A percentile compares a stretch with the other conserved stretches of the same genome.
Evolutionary conservation across 2,888 invertebrate genomes (phyloP).

Genomic region (Antheraea yamamai): DNA sequence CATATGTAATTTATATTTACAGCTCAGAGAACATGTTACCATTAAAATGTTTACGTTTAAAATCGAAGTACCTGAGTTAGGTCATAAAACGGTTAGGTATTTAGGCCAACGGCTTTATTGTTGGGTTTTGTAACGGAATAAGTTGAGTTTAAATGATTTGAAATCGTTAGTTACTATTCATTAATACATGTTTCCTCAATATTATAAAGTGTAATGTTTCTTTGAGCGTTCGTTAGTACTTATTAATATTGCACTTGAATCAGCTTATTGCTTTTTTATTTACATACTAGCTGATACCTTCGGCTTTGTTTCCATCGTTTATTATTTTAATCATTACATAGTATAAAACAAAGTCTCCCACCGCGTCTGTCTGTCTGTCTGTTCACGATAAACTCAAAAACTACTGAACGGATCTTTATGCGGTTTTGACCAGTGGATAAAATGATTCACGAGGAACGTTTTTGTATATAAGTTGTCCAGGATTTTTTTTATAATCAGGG

Average conservation of each 20-base stretch:
- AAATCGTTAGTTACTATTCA: conserved; percentile 8
- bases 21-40: conserved; percentile 19
- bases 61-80: conserved; percentile 43
- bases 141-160: conserved; percentile 36
- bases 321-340: too few species aligned
- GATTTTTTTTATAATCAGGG: too few species aligned
- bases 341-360: too few species aligned
- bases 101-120: conserved; percentile 61
- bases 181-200: not conserved
- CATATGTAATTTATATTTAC: conserved; percentile 22
- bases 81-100: conserved; percentile 59
- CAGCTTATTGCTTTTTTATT: too few species aligned
- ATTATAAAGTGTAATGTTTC: not conserved
- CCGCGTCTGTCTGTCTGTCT: too few species aligned
- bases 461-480: too few species aligned
- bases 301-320: too few species aligned
- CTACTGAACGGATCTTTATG: too few species aligned
- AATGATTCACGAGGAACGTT: too few species aligned
- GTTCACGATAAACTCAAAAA: too few species aligned
- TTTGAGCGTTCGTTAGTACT: not conserved
- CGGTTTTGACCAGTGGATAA: too few species aligned
- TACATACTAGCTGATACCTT: not conserved
- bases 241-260: too few species aligned
- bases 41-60: conserved; percentile 16
- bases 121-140: conserved; percentile 43